Percentiles rank a stretch among this genome's conserved stretches.
phyloP scores from a whole-genome alignment of 2,888 invertebrate species.

The Thymelicus sylvestris region DNA sequence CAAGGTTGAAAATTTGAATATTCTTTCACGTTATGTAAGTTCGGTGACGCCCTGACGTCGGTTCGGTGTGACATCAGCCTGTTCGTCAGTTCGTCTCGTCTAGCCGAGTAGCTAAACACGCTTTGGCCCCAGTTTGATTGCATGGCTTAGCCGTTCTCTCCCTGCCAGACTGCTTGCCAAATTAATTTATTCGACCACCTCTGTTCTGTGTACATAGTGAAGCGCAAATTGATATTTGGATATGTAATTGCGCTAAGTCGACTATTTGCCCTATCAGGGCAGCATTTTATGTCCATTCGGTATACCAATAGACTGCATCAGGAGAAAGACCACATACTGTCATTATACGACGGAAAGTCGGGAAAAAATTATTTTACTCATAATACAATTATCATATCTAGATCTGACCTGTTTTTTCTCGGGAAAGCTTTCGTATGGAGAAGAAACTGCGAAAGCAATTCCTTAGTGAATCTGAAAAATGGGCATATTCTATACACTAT shows the following conservation, averaged over 20 bases:
- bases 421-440: no score
- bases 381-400: no score
- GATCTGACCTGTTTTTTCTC: no score
- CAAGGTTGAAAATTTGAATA: background rate
- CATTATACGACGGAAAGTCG: no score
- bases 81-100: constrained; percentile 30
- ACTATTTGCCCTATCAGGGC: background rate
- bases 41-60: background rate
- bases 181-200: constrained; percentile 30
- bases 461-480: no score
- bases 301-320: background rate
- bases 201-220: constrained; percentile 6
- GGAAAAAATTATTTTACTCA: no score
- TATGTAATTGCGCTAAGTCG: constrained; percentile 2
- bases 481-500: no score
- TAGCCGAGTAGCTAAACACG: constrained; percentile 33
- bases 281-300: background rate
- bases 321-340: no score
- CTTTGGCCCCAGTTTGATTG: constrained; percentile 39
- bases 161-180: constrained; percentile 33
- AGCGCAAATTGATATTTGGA: constrained; percentile 15
- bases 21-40: background rate
- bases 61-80: background rate
- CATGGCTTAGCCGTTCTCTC: constrained; percentile 39
- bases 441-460: no score